Evolutionary conservation across 2,797 vertebrate genomes (phyloP).

Genomic region (Oophaga sylvatica): DNA sequence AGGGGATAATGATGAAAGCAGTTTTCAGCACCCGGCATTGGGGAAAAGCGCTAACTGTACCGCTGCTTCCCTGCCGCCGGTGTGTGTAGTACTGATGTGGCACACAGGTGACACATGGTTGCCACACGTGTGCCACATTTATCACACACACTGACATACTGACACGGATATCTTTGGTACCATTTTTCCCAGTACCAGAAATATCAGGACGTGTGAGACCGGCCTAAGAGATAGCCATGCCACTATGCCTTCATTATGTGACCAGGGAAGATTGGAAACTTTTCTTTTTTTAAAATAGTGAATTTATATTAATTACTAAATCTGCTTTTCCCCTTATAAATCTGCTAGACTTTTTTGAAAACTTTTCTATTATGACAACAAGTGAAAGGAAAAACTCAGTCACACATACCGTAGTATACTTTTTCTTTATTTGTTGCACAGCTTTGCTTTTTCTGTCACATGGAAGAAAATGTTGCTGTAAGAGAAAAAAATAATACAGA

Average conservation of each 20-base stretch:
- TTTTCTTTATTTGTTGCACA: conserved; percentile 76
- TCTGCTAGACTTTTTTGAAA: background rate
- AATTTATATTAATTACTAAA: background rate
- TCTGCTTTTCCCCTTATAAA: background rate
- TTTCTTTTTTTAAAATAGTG: background rate
- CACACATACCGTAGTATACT: conserved; percentile 79
- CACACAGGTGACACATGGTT: too few species aligned
- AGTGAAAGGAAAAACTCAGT: background rate
- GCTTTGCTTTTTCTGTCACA: conserved; percentile 82
- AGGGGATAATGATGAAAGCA: too few species aligned
- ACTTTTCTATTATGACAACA: background rate
- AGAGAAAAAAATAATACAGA: conserved; percentile 25
- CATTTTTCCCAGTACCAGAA: too few species aligned
- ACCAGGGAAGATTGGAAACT: background rate
- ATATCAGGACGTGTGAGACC: too few species aligned
- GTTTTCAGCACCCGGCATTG: too few species aligned
- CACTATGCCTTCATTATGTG: background rate
- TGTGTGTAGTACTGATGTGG: too few species aligned
- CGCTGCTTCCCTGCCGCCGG: too few species aligned
- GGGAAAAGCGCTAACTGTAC: too few species aligned
- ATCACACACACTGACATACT: too few species aligned
- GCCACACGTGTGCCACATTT: too few species aligned
- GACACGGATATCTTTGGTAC: too few species aligned
- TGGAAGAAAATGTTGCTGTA: conserved; percentile 78
- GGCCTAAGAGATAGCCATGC: background rate